phyloP scores from a whole-genome alignment of 2,888 invertebrate species.

The Plebejus anna region DNA sequence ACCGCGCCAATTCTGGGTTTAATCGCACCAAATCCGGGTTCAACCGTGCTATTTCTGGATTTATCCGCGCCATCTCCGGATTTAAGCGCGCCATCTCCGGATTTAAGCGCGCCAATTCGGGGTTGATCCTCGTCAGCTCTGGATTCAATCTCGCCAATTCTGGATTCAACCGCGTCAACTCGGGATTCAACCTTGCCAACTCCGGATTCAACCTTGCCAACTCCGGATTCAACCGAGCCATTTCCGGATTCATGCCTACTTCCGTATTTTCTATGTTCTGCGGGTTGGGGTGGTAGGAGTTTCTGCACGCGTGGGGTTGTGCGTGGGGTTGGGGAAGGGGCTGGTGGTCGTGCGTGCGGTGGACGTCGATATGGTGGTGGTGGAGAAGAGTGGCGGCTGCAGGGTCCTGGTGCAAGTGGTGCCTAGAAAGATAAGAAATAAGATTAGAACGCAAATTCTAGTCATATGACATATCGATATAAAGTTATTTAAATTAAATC shows the following conservation, averaged over 20 bases:
- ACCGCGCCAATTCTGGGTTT: constrained; percentile 45
- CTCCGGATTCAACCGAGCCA: constrained; percentile 46
- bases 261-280: constrained; percentile 36
- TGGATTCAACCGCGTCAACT: constrained; percentile 44
- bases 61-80: constrained; percentile 44
- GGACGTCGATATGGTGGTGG: constrained; percentile 66
- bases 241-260: constrained; percentile 43
- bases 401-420: constrained; percentile 68
- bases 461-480: too few species aligned
- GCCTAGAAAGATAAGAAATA: constrained; percentile 47
- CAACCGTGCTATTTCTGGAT: constrained; percentile 45
- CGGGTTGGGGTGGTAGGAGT: constrained; percentile 52
- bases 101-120: constrained; percentile 45
- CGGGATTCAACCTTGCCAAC: constrained; percentile 42
- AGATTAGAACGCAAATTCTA: not conserved
- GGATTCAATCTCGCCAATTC: constrained; percentile 44
- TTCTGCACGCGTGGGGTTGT: constrained; percentile 59
- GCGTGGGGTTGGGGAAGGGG: constrained; percentile 49
- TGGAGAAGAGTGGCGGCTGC: constrained; percentile 69
- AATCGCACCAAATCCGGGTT: constrained; percentile 34
- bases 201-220: constrained; percentile 41
- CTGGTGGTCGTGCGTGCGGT: constrained; percentile 48
- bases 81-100: constrained; percentile 45
- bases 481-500: too few species aligned
- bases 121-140: constrained; percentile 43